A percentile compares a stretch with the other conserved stretches of the same genome.
phyloP scores from a whole-genome alignment of 2,797 vertebrate genomes.

The Selene dorsalis region DNA sequence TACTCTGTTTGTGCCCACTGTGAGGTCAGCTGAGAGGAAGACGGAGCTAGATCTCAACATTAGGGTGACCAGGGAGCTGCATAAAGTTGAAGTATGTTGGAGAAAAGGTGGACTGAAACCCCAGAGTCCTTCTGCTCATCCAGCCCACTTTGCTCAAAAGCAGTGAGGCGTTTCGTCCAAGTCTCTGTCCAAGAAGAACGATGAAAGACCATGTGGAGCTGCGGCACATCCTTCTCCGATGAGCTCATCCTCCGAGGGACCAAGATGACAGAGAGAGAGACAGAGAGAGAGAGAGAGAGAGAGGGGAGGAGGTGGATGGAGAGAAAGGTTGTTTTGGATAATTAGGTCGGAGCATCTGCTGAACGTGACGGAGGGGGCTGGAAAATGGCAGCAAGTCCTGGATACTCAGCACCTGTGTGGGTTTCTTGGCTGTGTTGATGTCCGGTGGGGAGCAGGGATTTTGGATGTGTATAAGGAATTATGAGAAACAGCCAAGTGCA shows the following conservation, averaged over 20 bases:
- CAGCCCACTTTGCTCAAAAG: slow-evolving; percentile 27
- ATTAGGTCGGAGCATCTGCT: slow-evolving; percentile 20
- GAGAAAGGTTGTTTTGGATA: slow-evolving; percentile 32
- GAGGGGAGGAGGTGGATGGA: slow-evolving; percentile 11
- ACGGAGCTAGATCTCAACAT: neutral
- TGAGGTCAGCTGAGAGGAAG: fast-evolving
- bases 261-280: neutral
- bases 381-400: slow-evolving; percentile 24
- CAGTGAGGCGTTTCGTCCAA: slow-evolving; percentile 22
- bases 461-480: slow-evolving; percentile 3
- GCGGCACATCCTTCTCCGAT: slow-evolving; percentile 46
- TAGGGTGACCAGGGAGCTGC: neutral
- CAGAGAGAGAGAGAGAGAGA: neutral
- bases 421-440: slow-evolving; percentile 26
- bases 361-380: neutral
- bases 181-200: slow-evolving; percentile 28
- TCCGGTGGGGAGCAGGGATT: slow-evolving; percentile 12
- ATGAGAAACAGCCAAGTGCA: slow-evolving; percentile 41
- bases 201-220: slow-evolving; percentile 37
- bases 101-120: neutral
- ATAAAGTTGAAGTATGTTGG: neutral
- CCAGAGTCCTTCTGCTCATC: slow-evolving; percentile 1
- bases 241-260: slow-evolving; percentile 60
- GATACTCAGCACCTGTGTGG: slow-evolving; percentile 43
- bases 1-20: neutral